Evolutionary conservation across 1,140 invertebrate genomes (phyloP).

Genomic region (Bombus fervidus): DNA sequence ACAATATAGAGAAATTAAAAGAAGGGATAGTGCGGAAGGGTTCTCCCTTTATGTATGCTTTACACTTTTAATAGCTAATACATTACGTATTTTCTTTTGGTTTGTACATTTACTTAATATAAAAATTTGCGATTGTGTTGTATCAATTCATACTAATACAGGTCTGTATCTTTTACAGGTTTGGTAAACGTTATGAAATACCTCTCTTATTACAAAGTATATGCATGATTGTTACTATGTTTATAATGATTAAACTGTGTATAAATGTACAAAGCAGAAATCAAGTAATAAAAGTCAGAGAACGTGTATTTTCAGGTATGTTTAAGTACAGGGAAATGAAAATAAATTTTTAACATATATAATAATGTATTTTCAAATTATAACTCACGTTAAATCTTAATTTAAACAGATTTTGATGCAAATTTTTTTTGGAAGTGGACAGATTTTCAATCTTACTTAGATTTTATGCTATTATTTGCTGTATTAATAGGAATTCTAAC

Average conservation of each 20-base stretch:
- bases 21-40: constrained; percentile 95
- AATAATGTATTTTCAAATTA: constrained; percentile 2
- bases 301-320: constrained; percentile 93
- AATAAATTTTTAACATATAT: background rate
- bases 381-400: constrained; percentile 51
- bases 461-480: constrained; percentile 95
- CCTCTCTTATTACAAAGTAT: constrained; percentile 98
- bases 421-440: constrained; percentile 99
- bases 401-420: constrained; percentile 91
- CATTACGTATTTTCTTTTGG: constrained; percentile 98
- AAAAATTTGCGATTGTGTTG: background rate
- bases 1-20: constrained; percentile 96
- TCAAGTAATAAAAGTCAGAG: constrained; percentile 89
- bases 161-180: constrained; percentile 87
- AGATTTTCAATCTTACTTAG: constrained; percentile 97
- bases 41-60: constrained; percentile 99
- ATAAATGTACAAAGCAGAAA: constrained; percentile 93
- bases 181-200: constrained; percentile 97
- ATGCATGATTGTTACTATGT: constrained; percentile 98
- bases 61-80: constrained; percentile 96
- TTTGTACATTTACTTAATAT: constrained; percentile 82
- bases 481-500: constrained; percentile 91
- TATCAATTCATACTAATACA: background rate
- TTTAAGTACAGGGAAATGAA: background rate
- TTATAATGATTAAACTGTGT: constrained; percentile 97